Base-by-base conservation (phyloP, 1,140 invertebrate genomes). In the Bombus haemorrhoidalis region DNA sequence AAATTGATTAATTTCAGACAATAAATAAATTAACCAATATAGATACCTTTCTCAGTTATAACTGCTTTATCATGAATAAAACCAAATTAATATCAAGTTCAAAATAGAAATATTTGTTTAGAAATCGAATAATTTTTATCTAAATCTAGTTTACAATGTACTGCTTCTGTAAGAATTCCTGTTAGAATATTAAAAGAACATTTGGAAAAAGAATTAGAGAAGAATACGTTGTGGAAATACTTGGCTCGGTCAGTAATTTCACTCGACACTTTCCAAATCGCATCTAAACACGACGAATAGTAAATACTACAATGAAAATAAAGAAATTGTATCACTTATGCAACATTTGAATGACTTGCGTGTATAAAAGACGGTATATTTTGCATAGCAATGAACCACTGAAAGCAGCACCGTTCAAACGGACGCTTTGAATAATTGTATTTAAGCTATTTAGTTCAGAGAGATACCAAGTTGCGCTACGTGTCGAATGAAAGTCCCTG, bases 301-400 rank as follows among this genome's bases (percentile, higher is more conserved):
- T 32, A 43, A 8, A 2, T 37, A 53, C 28, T 37, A 69, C 12
- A 83, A 57, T 57, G 34, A 53, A 68, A n/a, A 68, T 57, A 6
- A 18, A 53, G 68, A 68, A 77, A 76, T 68, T 77, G 34, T 71
- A 74, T 76, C 39, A 37, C 41, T 83, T 66, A 59, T 57, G 53
- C 22, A n/a, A 47, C 34, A 62, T 76, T 85, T 28, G 81, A 90
- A 89, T 93, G 92, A 93, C 90, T 93, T 92, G 90, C 91, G 83
- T 80, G 66, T 90, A 90, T 71, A 59, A 85, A 71, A 64, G 34
- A 0, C 59, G 6, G 57, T 88, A 72, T 90, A 86, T 87, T 93
- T 93, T 91, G 89, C 91, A 93, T 93, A 69, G 66, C 89, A 91
- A 92, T 92, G 91, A 93, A 77, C 28, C 32, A 18, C 53, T 66